These are phyloP conservation scores for Semnornis frantzii DNA, from an alignment of 2,113 vertebrate species.

Conservation along the genomic window DNA sequence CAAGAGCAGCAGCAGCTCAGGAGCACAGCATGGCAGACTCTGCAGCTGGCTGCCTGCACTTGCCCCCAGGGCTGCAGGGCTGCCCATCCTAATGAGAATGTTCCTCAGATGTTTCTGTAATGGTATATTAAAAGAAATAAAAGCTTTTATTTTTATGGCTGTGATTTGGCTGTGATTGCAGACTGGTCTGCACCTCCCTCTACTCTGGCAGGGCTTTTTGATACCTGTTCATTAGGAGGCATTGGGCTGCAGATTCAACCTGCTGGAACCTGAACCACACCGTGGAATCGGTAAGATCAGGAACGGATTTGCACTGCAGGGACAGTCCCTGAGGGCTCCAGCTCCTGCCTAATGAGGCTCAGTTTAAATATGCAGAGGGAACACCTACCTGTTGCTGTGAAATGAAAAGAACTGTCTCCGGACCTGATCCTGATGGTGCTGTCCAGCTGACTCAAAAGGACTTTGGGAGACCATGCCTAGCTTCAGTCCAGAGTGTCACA, in stretches of 20 bases:
- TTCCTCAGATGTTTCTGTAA: conserved; percentile 55
- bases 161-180: not conserved
- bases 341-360: not conserved
- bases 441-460: not conserved
- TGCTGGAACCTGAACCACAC: accelerated
- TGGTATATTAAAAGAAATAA: conserved; percentile 66
- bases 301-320: not conserved
- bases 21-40: not conserved
- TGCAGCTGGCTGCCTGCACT: not conserved
- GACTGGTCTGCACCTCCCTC: not conserved
- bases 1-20: not conserved
- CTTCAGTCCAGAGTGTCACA: not conserved
- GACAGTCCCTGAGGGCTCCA: not conserved
- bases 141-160: conserved; percentile 82
- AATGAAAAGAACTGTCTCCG: not conserved
- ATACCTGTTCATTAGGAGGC: not conserved
- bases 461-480: not conserved
- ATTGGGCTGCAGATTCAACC: not conserved
- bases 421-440: accelerated
- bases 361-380: accelerated
- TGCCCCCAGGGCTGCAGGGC: accelerated
- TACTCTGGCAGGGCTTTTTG: not conserved
- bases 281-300: not conserved
- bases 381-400: not conserved
- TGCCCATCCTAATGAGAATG: not conserved